Evolutionary conservation across 2,888 invertebrate genomes (phyloP).

Genomic region (Morpho deidamia): DNA sequence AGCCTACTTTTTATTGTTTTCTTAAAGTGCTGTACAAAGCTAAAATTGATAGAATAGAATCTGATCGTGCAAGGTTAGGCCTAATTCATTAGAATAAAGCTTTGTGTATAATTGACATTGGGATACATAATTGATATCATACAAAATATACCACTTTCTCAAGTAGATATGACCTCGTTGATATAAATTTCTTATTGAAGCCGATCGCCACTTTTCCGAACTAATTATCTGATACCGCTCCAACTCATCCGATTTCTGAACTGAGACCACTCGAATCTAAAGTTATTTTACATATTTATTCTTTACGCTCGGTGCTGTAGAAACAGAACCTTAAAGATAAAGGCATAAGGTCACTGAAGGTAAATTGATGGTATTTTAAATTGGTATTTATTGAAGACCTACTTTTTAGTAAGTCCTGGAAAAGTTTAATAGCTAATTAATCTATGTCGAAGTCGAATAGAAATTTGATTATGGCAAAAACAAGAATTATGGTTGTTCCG

Average conservation of each 20-base stretch:
- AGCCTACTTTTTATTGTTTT: too few species aligned
- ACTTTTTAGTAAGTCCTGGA: background rate
- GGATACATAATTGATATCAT: too few species aligned
- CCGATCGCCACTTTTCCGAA: slow-evolving; percentile 27
- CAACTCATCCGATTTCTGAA: slow-evolving; percentile 34
- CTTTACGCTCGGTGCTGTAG: background rate
- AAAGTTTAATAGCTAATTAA: slow-evolving; percentile 12
- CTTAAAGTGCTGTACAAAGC: too few species aligned
- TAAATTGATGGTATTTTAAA: background rate
- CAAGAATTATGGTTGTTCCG: too few species aligned
- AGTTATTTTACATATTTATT: slow-evolving; percentile 22
- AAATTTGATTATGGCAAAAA: too few species aligned
- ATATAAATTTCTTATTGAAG: slow-evolving; percentile 15
- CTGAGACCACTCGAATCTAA: slow-evolving; percentile 38
- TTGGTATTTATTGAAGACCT: background rate
- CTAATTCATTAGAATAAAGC: too few species aligned
- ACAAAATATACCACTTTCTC: too few species aligned
- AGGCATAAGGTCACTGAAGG: background rate
- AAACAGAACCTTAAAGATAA: background rate
- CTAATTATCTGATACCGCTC: slow-evolving; percentile 32
- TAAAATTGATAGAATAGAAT: too few species aligned
- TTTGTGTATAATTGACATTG: too few species aligned
- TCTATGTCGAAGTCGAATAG: background rate
- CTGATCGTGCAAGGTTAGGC: too few species aligned
- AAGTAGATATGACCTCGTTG: slow-evolving; percentile 2